Evolutionary conservation across 2,888 invertebrate species (phyloP).

Genomic region (Beris morrisii): DNA sequence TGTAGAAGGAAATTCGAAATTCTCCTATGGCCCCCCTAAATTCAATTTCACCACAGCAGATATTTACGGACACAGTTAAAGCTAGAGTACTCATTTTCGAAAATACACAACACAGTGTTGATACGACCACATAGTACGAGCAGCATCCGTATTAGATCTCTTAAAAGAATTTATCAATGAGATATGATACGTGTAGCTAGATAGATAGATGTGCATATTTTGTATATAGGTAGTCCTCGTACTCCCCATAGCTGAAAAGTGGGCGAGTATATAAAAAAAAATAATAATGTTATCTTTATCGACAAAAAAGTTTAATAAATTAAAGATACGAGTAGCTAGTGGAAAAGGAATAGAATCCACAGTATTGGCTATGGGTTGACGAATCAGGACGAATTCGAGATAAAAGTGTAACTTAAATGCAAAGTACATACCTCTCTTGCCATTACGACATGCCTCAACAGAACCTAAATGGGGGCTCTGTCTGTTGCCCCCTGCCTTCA

Average conservation of each 20-base stretch:
- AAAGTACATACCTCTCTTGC: constrained; percentile 56
- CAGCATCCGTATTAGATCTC: neutral
- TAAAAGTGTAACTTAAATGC: constrained; percentile 1
- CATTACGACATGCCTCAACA: constrained; percentile 59
- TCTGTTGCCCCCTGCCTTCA: constrained; percentile 51
- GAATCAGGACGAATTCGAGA: neutral
- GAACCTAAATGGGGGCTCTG: constrained; percentile 55
- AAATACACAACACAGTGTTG: constrained; percentile 2
- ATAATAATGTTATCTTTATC: constrained; percentile 12
- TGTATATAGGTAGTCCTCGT: constrained; percentile 15
- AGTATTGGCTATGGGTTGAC: no score
- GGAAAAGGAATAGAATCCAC: no score
- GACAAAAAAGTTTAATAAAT: no score
- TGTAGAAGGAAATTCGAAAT: no score
- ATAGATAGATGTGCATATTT: constrained; percentile 7
- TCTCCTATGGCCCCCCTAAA: no score
- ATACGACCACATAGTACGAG: constrained; percentile 3
- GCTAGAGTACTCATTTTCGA: constrained; percentile 22
- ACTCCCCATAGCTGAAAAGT: constrained; percentile 22
- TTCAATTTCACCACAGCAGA: constrained; percentile 6
- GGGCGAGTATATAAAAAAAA: constrained; percentile 22
- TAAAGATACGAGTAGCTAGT: no score
- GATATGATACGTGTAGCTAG: constrained; percentile 27
- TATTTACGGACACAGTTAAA: neutral
- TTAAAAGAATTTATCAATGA: constrained; percentile 31